A percentile compares a stretch with the other conserved stretches of the same genome.
These are phyloP conservation scores for Pipistrellus pipistrellus DNA, from an alignment of 2,797 vertebrate species.

Conservation along the genomic window DNA sequence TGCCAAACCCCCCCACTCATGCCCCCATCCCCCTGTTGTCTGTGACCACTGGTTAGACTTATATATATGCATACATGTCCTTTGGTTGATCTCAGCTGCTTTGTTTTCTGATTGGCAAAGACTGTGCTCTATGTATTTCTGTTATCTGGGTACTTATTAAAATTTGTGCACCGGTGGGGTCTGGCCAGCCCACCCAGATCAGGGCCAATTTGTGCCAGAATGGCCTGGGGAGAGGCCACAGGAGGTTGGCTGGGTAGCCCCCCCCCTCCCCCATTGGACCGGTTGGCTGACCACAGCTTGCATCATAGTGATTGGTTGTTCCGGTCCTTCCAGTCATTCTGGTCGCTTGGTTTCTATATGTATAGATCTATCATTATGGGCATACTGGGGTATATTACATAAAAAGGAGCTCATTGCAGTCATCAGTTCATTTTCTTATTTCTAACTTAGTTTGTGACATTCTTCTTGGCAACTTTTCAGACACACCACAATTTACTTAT, in stretches of 20 bases:
- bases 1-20: too few relatives aligned
- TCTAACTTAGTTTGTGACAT: slow-evolving; percentile 57
- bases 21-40: too few relatives aligned
- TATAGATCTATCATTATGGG: neutral
- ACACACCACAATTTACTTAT: slow-evolving; percentile 32
- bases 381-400: neutral
- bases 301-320: too few relatives aligned
- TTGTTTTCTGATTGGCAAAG: slow-evolving; percentile 71
- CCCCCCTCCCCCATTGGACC: accelerated
- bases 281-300: too few relatives aligned
- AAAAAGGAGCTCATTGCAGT: slow-evolving; percentile 6
- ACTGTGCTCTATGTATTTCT: slow-evolving; percentile 61
- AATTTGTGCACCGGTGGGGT: neutral
- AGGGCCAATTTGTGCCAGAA: too few relatives aligned
- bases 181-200: too few relatives aligned
- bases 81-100: slow-evolving; percentile 49
- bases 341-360: too few relatives aligned
- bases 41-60: too few relatives aligned
- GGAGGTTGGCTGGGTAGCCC: too few relatives aligned
- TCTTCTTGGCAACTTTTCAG: slow-evolving; percentile 50
- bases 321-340: too few relatives aligned
- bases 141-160: slow-evolving; percentile 35
- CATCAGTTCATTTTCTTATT: slow-evolving; percentile 27
- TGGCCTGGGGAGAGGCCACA: accelerated
- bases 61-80: too few relatives aligned